Base-by-base conservation (phyloP, 2,888 invertebrate genomes). In the Rapana venosa region DNA sequence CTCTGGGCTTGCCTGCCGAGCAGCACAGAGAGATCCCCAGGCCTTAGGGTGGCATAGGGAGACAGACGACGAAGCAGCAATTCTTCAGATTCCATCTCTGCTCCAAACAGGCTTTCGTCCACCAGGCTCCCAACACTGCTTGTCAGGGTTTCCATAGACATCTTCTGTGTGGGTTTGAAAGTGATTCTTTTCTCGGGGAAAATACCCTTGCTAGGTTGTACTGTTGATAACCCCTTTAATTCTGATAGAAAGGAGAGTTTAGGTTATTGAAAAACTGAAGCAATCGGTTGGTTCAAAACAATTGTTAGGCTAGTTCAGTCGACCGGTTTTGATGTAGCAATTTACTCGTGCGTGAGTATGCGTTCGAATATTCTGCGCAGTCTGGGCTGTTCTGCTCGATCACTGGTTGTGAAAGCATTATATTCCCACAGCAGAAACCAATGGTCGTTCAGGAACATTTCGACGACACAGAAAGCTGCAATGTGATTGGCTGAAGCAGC, bases 31-130 rank as follows among this genome's bases (percentile, higher is more conserved):
- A 91, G 88, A 61, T 91, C 91, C 17, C 90, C 90, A 13, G 91
- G 89, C 15, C 91, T 90, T 0, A 91, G 87, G 47, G 91, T 91
- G 74, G 90, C 91, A 77, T 91, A 91, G 11, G 91, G 91, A 5
- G 91, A 91, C 36, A 91, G 85, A 32, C 90, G 90, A 47, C 91
- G 90, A 26, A 87, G 85, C 30, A 91, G 81, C 0, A 89, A 26
- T n/a, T 88, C 85, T 30, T 88, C 90, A 17, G 90, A 85, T 47
- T 90, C 79, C 35, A 89, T 66, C 74, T 74, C 58, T 5, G 58
- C 88, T 36, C 87, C 85, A n/a, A 89, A 89, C 26, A 89, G 70
- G 88, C 30, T 84, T 36, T 89, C 88, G 30, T 89, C 88, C 5
- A 89, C 85, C 88, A 89, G 88, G 35, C 88, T 89, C 70, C 85